Base-by-base conservation (phyloP, 2,888 invertebrate species). In the Keiferia lycopersicella region DNA sequence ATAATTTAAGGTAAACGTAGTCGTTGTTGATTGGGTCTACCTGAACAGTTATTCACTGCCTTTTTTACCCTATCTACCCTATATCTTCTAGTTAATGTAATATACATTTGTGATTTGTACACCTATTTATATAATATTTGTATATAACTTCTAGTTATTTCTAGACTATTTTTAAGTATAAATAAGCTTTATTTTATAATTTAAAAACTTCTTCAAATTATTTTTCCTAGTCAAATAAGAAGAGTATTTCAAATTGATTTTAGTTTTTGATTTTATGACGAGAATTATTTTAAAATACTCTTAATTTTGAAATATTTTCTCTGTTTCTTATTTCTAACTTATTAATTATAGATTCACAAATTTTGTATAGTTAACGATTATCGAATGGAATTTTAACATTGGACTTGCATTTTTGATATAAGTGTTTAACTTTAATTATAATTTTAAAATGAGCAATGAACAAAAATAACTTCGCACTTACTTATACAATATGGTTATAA, bases 81-180 rank as follows among this genome's bases (percentile, higher is more conserved):
- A 26, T 26, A 38, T 45, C 18, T 58, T 39, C 18, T 63, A 57
- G 57, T 63, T 60, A 61, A 45, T 64, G 64, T 64, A 64, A 30
- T 53, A 60, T 64, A 63, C 58, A 60, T 60, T 64, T 64, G 64
- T 64, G 64, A 64, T 64, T 60, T 39, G 41, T 64, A 64, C 60
- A 64, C 53, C 50, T 64, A 64, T 51, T 53, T 34, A 50, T 50
- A 50, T 30, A 34, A 53, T 16, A 34, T 58, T 22, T 50, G 61
- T 61, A 50, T 51, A 61, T 61, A 61, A 61, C 22, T 61, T 11
- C 50, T 61, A 51, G 45, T n/a, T 51, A 50, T 18, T 45, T 45
- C 12, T 60, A 56, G 34, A 34, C 26, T 59, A 59, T 18, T 61
- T 61, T 26, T 48, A 61, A n/a, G 3, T 22, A 16, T 38, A 50